phyloP scores from a whole-genome alignment of 2,797 vertebrate genomes.

The Karalla daura region DNA sequence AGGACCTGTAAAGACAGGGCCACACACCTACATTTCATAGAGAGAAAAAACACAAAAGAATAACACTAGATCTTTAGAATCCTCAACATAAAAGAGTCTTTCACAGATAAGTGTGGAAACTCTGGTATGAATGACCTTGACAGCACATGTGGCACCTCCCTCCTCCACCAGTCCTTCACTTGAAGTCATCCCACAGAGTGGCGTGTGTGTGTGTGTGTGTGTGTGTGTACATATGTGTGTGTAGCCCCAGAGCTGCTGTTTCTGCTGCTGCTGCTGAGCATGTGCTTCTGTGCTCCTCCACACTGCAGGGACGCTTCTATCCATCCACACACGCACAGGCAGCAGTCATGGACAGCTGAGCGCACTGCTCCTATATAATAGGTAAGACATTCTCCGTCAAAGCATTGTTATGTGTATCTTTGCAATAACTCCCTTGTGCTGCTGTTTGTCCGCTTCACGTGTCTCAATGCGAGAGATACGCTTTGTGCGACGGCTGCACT shows the following conservation, averaged over 20 bases:
- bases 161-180: conserved; percentile 12
- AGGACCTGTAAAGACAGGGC: not conserved
- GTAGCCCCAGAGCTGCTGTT: conserved; percentile 26
- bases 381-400: too few species aligned
- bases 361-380: conserved; percentile 19
- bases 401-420: too few species aligned
- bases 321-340: conserved; percentile 19
- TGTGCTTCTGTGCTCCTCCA: conserved; percentile 33
- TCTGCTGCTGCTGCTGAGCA: conserved; percentile 22
- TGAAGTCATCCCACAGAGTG: conserved; percentile 25
- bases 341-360: conserved; percentile 44
- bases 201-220: too few species aligned
- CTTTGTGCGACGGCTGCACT: too few species aligned
- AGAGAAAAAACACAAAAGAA: not conserved
- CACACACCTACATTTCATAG: not conserved
- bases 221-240: too few species aligned
- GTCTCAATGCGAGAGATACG: too few species aligned
- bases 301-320: conserved; percentile 24
- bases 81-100: not conserved
- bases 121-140: conserved; percentile 13
- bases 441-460: not conserved
- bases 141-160: not conserved
- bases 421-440: not conserved
- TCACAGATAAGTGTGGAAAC: not conserved
- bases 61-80: not conserved